Conservation (phyloP, 2,113 vertebrate species). For the Sceloporus undulatus region DNA sequence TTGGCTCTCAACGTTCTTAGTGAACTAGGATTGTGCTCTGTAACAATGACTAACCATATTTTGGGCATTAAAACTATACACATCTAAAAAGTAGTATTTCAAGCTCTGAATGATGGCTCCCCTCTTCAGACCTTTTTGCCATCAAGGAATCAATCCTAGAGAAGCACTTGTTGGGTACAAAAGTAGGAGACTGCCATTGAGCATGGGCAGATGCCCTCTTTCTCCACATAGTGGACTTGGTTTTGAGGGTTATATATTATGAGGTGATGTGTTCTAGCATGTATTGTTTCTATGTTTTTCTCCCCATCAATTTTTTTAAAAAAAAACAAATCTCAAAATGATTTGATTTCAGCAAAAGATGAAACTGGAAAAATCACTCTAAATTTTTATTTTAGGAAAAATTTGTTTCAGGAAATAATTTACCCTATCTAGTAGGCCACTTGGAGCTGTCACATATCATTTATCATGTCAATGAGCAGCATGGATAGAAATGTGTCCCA, state of each 20-base stretch:
- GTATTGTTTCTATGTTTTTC: background rate
- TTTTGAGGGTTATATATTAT: background rate
- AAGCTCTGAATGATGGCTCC: too few relatives aligned
- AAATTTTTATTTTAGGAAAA: background rate
- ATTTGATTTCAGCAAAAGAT: background rate
- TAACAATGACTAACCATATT: too few relatives aligned
- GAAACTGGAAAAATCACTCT: background rate
- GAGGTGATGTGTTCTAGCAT: background rate
- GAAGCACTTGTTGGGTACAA: background rate
- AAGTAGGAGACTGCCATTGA: background rate
- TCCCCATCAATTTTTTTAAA: background rate
- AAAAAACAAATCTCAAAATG: background rate
- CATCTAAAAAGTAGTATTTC: too few relatives aligned
- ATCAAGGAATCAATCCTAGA: too few relatives aligned
- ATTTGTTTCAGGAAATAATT: too few relatives aligned
- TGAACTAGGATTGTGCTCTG: too few relatives aligned
- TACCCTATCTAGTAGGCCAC: background rate
- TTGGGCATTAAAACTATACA: too few relatives aligned
- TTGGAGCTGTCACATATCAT: background rate
- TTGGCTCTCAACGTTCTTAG: too few relatives aligned
- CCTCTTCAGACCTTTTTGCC: too few relatives aligned
- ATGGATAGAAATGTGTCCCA: slow-evolving; percentile 50
- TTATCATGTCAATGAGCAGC: background rate
- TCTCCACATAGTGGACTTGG: background rate
- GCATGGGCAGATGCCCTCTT: background rate